Percentiles rank a stretch among this genome's conserved stretches.
phyloP scores from a whole-genome alignment of 1,140 invertebrate species.

The Thalassaphorura encarpata region DNA sequence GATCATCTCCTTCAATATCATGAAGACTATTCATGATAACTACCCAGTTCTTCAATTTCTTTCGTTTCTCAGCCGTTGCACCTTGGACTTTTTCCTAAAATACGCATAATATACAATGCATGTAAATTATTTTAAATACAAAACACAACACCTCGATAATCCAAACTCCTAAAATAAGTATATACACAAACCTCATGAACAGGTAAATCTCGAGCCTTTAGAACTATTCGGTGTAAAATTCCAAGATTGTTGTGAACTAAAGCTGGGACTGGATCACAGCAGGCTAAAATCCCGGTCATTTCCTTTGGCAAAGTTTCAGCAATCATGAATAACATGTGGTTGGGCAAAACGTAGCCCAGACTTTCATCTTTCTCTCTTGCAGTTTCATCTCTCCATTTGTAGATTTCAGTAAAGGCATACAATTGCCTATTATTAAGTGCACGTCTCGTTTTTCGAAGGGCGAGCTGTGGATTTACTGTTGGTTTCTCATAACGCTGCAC shows the following conservation, averaged over 20 bases:
- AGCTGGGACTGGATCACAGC: constrained; percentile 86
- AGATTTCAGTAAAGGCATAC: constrained; percentile 69
- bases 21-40: constrained; percentile 23
- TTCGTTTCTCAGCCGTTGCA: constrained; percentile 1
- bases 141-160: background rate
- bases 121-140: constrained; percentile 1
- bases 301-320: constrained; percentile 83
- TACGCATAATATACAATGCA: background rate
- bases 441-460: constrained; percentile 57
- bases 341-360: constrained; percentile 77
- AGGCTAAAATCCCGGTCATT: constrained; percentile 83
- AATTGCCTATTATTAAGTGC: constrained; percentile 78
- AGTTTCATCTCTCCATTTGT: constrained; percentile 74
- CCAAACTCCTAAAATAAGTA: background rate
- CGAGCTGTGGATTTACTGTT: constrained; percentile 33
- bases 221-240: constrained; percentile 62
- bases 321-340: constrained; percentile 89
- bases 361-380: constrained; percentile 89
- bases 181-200: constrained; percentile 44
- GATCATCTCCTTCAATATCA: constrained; percentile 10
- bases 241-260: constrained; percentile 66
- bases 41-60: constrained; percentile 26
- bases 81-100: constrained; percentile 2
- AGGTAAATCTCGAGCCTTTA: constrained; percentile 61
- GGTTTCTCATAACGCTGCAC: constrained; percentile 77